Evolutionary conservation across 2,797 vertebrate species (phyloP), one percentile per base, ranked within the genome.

Genomic region (Corythornis leucogaster): DNA sequence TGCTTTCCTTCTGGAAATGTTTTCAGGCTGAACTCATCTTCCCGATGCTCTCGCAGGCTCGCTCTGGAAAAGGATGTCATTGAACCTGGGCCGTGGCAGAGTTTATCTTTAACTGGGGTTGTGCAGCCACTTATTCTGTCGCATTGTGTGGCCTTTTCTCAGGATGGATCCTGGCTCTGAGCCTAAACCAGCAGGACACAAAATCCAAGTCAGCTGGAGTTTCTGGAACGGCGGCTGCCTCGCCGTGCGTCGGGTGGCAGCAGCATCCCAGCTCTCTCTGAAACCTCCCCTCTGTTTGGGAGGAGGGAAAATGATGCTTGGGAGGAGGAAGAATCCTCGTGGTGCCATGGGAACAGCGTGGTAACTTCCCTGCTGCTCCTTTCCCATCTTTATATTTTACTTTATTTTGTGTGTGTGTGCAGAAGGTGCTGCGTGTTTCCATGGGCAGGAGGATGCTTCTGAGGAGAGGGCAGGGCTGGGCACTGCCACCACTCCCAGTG

Each of bases 141-240:
- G 15, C 26, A 5, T 33, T 46, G 77, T 63, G 77, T 8, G 57
- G 18, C 2, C 0, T 67, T 88, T 88, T 58, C 83, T 63, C 26
- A 1, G 80, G 77, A 78, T 4, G 13, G 70, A 33, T 55, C 70
- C 67, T 88, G 91, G 89, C 89, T 38, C 78, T 0, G 1, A 13
- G 89, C 84, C 91, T 31, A 15, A 86, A 80, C 5, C 84, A 64
- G 74, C 74, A 48, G 78, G 80, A 70, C 78, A 90, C 54, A 71
- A 30, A 61, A 68, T 42, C 80, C 70, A 31, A 75, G 30, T 22
- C 84, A 88, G 62, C 40, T 48, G 93, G 40, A 1, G 2, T 62
- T 69, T 26, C 80, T 50, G 67, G 35, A 80, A 62, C 1, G 8
- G 35, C 2, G 3, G 30, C 64, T 59, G 46, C 64, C 13, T 58